Evolutionary conservation across 2,113 vertebrate species (phyloP).

Genomic region (Gadus chalcogrammus): DNA sequence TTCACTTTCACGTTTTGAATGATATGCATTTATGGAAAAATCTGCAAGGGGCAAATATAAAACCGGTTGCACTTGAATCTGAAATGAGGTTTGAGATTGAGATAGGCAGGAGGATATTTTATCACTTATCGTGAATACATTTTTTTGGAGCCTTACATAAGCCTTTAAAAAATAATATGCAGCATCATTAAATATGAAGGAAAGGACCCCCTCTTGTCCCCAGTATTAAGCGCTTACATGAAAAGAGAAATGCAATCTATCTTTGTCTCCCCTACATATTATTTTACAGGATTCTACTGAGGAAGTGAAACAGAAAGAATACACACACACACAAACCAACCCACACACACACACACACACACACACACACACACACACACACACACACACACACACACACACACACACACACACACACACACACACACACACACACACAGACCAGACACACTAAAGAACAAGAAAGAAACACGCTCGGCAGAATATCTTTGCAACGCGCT

Average conservation of each 20-base stretch:
- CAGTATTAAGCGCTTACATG: not conserved
- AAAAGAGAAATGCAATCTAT: not conserved
- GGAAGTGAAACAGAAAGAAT: not conserved
- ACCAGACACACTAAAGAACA: slow-evolving; percentile 13
- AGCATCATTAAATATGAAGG: not conserved
- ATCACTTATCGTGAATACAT: too few relatives aligned
- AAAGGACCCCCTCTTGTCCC: not conserved
- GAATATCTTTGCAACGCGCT: slow-evolving; percentile 23
- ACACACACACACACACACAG: slow-evolving; percentile 8
- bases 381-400: not conserved
- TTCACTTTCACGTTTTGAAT: too few relatives aligned
- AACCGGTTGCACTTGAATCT: too few relatives aligned
- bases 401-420: slow-evolving; percentile 12
- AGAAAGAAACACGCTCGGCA: slow-evolving; percentile 19
- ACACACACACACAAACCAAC: not conserved
- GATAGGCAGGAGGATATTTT: too few relatives aligned
- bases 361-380: slow-evolving; percentile 14
- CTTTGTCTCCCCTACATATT: not conserved
- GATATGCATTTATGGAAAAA: too few relatives aligned
- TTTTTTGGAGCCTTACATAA: too few relatives aligned
- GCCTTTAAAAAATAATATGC: too few relatives aligned
- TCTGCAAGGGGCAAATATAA: too few relatives aligned
- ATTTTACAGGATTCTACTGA: not conserved
- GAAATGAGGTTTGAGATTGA: too few relatives aligned
- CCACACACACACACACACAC: not conserved